Percentiles rank a stretch among this genome's conserved stretches.
These are phyloP conservation scores for Apistogramma diplotaenia DNA, from an alignment of 2,113 vertebrate species.

Conservation along the genomic window DNA sequence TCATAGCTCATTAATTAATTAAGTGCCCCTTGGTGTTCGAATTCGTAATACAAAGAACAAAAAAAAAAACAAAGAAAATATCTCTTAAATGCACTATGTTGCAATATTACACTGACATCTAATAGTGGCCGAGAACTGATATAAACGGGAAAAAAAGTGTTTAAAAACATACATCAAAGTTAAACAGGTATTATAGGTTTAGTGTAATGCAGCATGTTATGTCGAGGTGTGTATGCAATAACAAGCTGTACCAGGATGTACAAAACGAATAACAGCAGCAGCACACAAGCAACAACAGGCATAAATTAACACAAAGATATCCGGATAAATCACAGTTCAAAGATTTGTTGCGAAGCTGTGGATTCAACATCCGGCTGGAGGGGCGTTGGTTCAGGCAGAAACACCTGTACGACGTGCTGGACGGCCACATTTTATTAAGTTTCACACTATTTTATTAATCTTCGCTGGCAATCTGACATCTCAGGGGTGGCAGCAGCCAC, in stretches of 20 bases:
- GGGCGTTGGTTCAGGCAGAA: slow-evolving; percentile 61
- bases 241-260: background rate
- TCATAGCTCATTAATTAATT: too few species aligned
- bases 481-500: background rate
- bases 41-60: too few species aligned
- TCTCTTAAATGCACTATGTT: too few species aligned
- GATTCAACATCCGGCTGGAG: slow-evolving; percentile 17
- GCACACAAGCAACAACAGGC: background rate
- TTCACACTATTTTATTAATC: background rate
- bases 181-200: background rate
- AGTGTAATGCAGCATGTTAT: background rate
- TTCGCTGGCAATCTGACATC: background rate
- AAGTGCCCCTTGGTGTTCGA: too few species aligned
- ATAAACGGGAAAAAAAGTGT: too few species aligned
- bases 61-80: too few species aligned
- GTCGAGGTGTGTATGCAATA: background rate
- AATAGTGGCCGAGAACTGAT: too few species aligned
- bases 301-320: background rate
- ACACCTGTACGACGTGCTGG: slow-evolving; percentile 51
- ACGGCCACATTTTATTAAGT: background rate
- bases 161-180: too few species aligned
- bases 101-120: too few species aligned
- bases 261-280: background rate
- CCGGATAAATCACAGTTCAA: background rate
- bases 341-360: too few species aligned